Conservation (phyloP, 2,797 vertebrate genomes). For the Malurus splendens region DNA sequence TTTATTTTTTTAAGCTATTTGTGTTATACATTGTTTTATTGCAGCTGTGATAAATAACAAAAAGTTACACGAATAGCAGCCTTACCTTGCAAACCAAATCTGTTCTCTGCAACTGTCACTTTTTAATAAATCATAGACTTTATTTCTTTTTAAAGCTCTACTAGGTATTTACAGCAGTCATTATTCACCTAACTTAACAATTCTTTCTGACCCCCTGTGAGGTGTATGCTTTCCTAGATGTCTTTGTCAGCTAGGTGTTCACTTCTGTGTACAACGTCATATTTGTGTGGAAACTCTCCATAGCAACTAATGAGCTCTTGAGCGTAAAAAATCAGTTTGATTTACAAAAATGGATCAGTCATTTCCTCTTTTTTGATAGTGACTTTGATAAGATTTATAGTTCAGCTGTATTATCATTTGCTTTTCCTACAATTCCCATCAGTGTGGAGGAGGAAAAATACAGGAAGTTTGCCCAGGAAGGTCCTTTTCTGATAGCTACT, state of each 20-base stretch:
- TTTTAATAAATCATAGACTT: neutral
- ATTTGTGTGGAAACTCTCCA: conserved; percentile 29
- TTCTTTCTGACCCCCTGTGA: neutral
- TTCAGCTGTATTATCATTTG: neutral
- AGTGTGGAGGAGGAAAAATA: neutral
- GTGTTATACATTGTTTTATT: neutral
- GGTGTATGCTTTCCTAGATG: neutral
- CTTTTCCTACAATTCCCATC: neutral
- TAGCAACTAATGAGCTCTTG: conserved; percentile 33
- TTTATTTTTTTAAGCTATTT: conserved; percentile 17
- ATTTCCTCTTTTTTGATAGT: conserved; percentile 1
- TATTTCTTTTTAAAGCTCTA: neutral
- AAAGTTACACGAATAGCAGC: neutral
- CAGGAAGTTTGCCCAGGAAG: neutral
- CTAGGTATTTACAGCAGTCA: neutral
- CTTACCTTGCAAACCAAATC: neutral
- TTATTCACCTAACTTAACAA: conserved; percentile 25
- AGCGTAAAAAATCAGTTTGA: conserved; percentile 24
- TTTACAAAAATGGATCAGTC: neutral
- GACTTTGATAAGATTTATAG: conserved; percentile 1
- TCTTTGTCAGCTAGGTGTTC: conserved; percentile 4
- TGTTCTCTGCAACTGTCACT: neutral
- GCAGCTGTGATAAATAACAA: neutral
- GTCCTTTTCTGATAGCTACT: neutral
- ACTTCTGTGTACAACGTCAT: neutral